These are phyloP conservation scores for Astropecten irregularis DNA, from an alignment of 53 echinoderm and acorn worm species.

Conservation along the genomic window DNA sequence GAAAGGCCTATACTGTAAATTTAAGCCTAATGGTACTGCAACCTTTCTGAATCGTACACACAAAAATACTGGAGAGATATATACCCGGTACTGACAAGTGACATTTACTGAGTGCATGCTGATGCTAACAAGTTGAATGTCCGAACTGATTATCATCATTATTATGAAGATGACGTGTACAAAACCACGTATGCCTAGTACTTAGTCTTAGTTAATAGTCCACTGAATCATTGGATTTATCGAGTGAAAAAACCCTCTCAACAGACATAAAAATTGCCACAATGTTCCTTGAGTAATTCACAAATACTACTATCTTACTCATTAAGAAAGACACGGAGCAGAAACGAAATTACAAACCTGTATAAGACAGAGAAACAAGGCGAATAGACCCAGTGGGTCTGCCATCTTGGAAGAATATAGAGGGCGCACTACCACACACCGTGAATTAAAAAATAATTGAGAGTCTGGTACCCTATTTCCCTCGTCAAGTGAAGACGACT, in stretches of 20 bases:
- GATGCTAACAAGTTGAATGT: no score
- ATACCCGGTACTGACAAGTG: no score
- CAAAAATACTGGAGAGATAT: no score
- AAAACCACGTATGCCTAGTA: not conserved
- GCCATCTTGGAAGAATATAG: constrained; percentile 47
- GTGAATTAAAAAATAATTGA: not conserved
- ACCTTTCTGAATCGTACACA: no score
- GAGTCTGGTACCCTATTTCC: not conserved
- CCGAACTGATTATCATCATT: no score
- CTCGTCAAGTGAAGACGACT: not conserved
- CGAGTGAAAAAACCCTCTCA: not conserved
- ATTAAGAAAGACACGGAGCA: not conserved
- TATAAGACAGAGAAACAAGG: constrained; percentile 33
- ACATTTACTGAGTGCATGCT: no score
- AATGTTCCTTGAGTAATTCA: no score
- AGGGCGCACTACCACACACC: constrained; percentile 30
- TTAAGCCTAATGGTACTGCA: no score
- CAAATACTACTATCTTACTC: not conserved
- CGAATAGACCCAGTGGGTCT: constrained; percentile 53
- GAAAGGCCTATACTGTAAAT: no score
- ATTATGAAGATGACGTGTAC: constrained; percentile 12
- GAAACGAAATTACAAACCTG: constrained; percentile 34
- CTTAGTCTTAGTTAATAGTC: no score
- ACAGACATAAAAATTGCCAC: not conserved
- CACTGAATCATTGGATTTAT: not conserved